A percentile compares a stretch with the other conserved stretches of the same genome.
Evolutionary conservation across 2,113 vertebrate genomes (phyloP).

Genomic region (Marcusenius ussheri): DNA sequence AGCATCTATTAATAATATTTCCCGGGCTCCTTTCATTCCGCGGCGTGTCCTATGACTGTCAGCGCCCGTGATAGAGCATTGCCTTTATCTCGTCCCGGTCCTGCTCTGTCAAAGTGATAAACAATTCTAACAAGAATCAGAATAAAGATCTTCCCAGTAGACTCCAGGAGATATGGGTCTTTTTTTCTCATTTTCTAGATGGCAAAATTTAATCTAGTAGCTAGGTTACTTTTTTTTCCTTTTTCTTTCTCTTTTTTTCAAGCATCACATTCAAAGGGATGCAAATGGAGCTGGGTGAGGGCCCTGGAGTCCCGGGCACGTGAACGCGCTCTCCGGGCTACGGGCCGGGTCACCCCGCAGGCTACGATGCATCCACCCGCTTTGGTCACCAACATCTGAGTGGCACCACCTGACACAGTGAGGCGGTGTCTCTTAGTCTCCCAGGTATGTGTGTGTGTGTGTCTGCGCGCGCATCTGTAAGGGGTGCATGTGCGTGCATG

Average conservation of each 20-base stretch:
- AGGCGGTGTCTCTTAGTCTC: not conserved
- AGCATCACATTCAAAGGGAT: conserved; percentile 67
- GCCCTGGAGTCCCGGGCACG: conserved; percentile 78
- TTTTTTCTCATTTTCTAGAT: conserved; percentile 39
- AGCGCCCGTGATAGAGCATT: conserved; percentile 94
- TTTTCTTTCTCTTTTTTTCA: conserved; percentile 53
- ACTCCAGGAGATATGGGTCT: conserved; percentile 54
- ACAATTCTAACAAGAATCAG: conserved; percentile 99
- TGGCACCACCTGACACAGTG: not conserved
- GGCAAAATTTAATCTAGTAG: conserved; percentile 59
- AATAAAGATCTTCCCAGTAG: conserved; percentile 99
- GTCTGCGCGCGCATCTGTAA: not conserved
- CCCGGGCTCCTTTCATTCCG: conserved; percentile 89
- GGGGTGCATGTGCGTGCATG: not conserved
- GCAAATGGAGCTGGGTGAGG: conserved; percentile 60
- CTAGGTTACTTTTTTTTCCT: conserved; percentile 29
- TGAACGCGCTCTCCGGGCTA: conserved; percentile 66
- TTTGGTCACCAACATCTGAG: not conserved
- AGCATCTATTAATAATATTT: conserved; percentile 99
- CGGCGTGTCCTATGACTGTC: conserved; percentile 94
- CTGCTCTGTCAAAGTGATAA: conserved; percentile 99
- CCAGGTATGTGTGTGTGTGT: not conserved
- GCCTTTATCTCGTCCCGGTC: conserved; percentile 99
- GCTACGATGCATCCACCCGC: not conserved
- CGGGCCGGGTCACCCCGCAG: not conserved